A percentile compares a stretch with the other conserved stretches of the same genome.
These are phyloP conservation scores for Cetonia aurata DNA, from an alignment of 2,888 invertebrate genomes.

Conservation along the genomic window DNA sequence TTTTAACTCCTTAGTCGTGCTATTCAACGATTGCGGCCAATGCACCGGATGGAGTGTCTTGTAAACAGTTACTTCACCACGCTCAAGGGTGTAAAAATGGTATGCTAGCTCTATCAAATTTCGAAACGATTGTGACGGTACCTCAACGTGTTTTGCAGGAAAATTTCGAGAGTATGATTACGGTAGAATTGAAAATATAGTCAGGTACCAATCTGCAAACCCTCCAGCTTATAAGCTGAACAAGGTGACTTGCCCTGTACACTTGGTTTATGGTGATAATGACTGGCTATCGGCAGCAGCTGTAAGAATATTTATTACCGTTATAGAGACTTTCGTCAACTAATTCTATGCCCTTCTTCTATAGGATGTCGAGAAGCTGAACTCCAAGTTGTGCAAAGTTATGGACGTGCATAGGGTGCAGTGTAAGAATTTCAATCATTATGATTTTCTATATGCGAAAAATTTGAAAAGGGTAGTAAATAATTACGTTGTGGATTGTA, in stretches of 20 bases:
- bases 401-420: conserved; percentile 56
- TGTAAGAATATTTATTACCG: too few relatives aligned
- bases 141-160: conserved; percentile 42
- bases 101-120: not conserved
- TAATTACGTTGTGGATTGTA: conserved; percentile 55
- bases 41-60: conserved; percentile 60
- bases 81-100: conserved; percentile 73
- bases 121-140: not conserved
- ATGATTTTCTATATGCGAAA: conserved; percentile 61
- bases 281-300: conserved; percentile 51
- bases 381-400: conserved; percentile 52
- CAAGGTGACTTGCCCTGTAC: conserved; percentile 49
- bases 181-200: conserved; percentile 49
- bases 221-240: conserved; percentile 51
- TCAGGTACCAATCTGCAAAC: conserved; percentile 45
- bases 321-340: not conserved
- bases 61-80: conserved; percentile 78
- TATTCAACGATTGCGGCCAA: conserved; percentile 66
- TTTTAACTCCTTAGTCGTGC: conserved; percentile 47
- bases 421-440: conserved; percentile 60
- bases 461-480: conserved; percentile 58
- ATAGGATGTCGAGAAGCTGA: conserved; percentile 49
- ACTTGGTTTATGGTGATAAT: conserved; percentile 50
- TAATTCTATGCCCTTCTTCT: too few relatives aligned
- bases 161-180: conserved; percentile 52